Evolutionary conservation across 2,797 vertebrate species (phyloP), one percentile per base, ranked within the genome.

Genomic region (Darevskia nairensis): DNA sequence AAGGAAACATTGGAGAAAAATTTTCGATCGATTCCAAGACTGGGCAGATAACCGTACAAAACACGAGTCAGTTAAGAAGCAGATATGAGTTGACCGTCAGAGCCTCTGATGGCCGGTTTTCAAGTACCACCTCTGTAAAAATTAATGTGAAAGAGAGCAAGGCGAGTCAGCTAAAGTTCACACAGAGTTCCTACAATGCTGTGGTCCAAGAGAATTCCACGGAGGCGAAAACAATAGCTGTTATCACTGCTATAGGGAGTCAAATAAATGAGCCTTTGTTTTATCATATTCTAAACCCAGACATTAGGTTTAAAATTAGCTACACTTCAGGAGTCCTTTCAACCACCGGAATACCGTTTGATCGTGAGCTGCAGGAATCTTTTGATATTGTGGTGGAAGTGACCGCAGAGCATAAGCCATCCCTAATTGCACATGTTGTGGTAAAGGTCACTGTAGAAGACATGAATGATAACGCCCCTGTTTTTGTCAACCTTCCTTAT

Each of bases 1-100:
- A 99, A 92, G 99, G 99, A 82, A 99, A 99, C 91, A 99, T 99
- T 10, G 99, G 98, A 68, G 98, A 99, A 90, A 99, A 99, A 96
- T 99, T 99, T 93, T 97, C 94, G 90, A 97, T 99, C 74, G 97
- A 98, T 94, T 95, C 96, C 2, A 94, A 93, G 86, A 97, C 96
- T 3, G 99, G 98, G 10, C 94, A 97, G 17, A 96, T 99, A 93
- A 98, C 97, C 8, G 97, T 99, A 82, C 98, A 99, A 88, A 99
- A 99, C 90, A 97, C 98, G 86, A 98, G 98, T 84, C 98, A 99
- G 72, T 93, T 99, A 86, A 97, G 99, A 94, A 99, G 98, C 95
- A 97, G 99, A 69, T 99, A 99, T 0, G 99, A 99, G 94, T 94
- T 99, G 80, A 98, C 97, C 75, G 91, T 99, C 6, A 96, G 99